Evolutionary conservation across 2,888 invertebrate species (phyloP).

Genomic region (Caenorhabditis parvicauda): DNA sequence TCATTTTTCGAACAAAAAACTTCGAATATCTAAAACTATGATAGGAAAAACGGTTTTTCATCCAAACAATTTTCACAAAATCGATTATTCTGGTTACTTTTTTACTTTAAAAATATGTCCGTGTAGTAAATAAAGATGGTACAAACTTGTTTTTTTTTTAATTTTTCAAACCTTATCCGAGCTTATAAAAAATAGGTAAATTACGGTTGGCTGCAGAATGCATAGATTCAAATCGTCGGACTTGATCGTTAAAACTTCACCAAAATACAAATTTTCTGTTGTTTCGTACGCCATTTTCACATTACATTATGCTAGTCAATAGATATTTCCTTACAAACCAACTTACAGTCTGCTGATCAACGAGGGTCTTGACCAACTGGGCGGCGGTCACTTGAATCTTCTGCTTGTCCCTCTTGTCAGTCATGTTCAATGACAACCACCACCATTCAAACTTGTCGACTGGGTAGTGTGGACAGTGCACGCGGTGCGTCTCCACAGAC

Average conservation of each 20-base stretch:
- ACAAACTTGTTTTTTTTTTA: too few relatives aligned
- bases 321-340: background rate
- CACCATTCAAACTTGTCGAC: slow-evolving; percentile 95
- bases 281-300: too few relatives aligned
- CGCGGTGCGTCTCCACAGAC: slow-evolving; percentile 89
- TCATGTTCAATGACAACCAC: slow-evolving; percentile 87
- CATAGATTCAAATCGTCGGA: background rate
- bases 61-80: too few relatives aligned
- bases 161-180: too few relatives aligned
- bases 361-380: slow-evolving; percentile 86
- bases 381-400: slow-evolving; percentile 87
- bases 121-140: too few relatives aligned
- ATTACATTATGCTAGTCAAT: too few relatives aligned
- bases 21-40: too few relatives aligned
- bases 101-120: too few relatives aligned
- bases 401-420: slow-evolving; percentile 72
- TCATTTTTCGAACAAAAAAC: background rate
- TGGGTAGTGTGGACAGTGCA: slow-evolving; percentile 93
- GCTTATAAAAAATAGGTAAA: too few relatives aligned
- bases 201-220: background rate
- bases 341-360: slow-evolving; percentile 72
- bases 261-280: background rate
- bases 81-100: too few relatives aligned
- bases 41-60: too few relatives aligned
- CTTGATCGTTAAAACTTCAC: background rate